These are phyloP conservation scores for Lepas anatifera DNA, from an alignment of 2,888 invertebrate genomes.

Conservation along the genomic window DNA sequence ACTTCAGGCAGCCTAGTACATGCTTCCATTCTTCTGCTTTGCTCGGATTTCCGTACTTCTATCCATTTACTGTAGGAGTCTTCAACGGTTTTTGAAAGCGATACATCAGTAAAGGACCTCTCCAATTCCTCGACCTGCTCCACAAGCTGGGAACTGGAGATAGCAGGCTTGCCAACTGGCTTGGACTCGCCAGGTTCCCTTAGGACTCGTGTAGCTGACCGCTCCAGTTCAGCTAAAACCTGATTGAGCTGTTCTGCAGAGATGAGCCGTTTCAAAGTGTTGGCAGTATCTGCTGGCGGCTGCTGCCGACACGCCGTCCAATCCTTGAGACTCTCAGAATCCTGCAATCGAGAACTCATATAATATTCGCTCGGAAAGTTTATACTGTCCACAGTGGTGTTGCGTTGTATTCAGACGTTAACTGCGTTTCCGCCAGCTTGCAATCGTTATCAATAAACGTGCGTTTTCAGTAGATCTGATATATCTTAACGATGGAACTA, in stretches of 20 bases:
- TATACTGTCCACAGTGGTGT: too few relatives aligned
- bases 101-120: neutral
- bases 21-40: too few relatives aligned
- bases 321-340: neutral
- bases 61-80: neutral
- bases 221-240: neutral
- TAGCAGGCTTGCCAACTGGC: neutral
- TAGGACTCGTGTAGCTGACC: neutral
- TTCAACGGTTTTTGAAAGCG: neutral
- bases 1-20: neutral
- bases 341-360: too few relatives aligned
- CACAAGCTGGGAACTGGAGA: neutral
- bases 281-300: neutral
- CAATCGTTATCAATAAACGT: too few relatives aligned
- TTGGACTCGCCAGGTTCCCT: neutral
- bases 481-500: too few relatives aligned
- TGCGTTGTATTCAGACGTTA: too few relatives aligned
- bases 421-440: too few relatives aligned
- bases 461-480: too few relatives aligned
- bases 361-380: too few relatives aligned
- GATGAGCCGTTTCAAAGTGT: neutral
- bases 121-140: neutral
- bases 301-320: constrained; percentile 2
- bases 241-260: neutral
- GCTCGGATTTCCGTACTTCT: neutral